Base-by-base conservation (phyloP, 2,888 invertebrate genomes). In the Allophyes oxyacanthae region DNA sequence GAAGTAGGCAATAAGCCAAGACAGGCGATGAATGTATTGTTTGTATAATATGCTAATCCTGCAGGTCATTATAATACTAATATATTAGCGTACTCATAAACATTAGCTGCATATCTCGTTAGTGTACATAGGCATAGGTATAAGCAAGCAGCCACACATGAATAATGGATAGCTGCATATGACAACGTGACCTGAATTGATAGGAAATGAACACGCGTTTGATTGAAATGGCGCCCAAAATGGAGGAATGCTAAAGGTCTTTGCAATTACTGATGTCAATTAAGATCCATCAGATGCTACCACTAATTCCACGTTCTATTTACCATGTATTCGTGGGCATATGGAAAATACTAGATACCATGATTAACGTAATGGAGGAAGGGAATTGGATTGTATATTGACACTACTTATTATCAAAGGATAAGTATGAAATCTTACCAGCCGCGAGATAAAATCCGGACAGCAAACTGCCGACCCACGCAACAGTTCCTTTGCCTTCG, bases 381-480 rank as follows among this genome's bases (percentile, higher is more conserved):
- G 28, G 28, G 28, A 6, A 28, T 28, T 28, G 2, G 4, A 28
- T 28, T 28, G 8, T 28, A 6, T 1, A 28, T 1, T 28, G 8
- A 28, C 6, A 28, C 7, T 28, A 25, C 25, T 28, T 28, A 28
- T n/a, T 20, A 28, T 28, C 14, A 36, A 13, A 36, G 28, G n/a
- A n/a, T n/a, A n/a, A 14, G 45, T 51, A 20, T 7, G 61, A 57
- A 64, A 67, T 58, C 95, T 95, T 88, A 96, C 98, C 99, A 67
- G 98, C 98, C 79, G 98, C 97, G 44, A 99, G 95, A 94, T 99
- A 99, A 90, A 98, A 97, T 73, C 99, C 99, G 67, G 98, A 98
- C 33, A 99, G 95, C 50, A 99, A 95, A 71, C 99, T 99, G 72
- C 99, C 99, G 55, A 98, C 98, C 97, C 98, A 98, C 44, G 99